These are phyloP conservation scores for Lemur catta DNA, from an alignment of 2,797 vertebrate species.

Conservation along the genomic window DNA sequence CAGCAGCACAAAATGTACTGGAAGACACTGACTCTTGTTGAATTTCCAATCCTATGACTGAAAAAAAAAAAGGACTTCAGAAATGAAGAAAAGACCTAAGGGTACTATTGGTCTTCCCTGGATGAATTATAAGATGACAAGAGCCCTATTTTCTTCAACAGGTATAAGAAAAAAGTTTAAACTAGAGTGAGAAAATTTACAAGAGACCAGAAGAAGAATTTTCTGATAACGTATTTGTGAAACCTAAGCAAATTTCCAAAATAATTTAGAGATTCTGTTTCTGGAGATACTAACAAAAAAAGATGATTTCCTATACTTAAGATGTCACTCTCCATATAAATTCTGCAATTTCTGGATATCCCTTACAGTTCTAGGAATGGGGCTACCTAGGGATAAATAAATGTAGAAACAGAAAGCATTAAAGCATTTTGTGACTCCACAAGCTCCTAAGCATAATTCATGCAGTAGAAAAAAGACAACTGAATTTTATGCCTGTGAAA, in stretches of 20 bases:
- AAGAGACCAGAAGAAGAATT: background rate
- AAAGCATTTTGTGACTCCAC: slow-evolving; percentile 65
- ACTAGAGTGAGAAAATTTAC: background rate
- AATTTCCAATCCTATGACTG: background rate
- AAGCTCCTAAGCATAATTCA: slow-evolving; percentile 68
- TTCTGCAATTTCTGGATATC: slow-evolving; percentile 41
- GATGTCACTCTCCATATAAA: background rate
- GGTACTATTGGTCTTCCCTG: background rate
- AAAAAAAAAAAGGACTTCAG: background rate
- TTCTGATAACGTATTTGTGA: background rate
- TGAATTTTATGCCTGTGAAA: slow-evolving; percentile 63
- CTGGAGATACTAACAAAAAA: background rate
- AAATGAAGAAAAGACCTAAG: background rate
- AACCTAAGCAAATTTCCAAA: background rate
- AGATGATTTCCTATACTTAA: slow-evolving; percentile 12
- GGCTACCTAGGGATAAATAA: slow-evolving; percentile 72
- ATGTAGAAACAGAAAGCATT: slow-evolving; percentile 67
- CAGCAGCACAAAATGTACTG: background rate
- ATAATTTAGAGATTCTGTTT: background rate
- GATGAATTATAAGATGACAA: background rate
- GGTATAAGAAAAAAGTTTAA: background rate
- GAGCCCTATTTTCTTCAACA: background rate
- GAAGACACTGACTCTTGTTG: background rate
- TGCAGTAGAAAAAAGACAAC: slow-evolving; percentile 60
- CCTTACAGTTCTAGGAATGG: slow-evolving; percentile 32